Conservation (phyloP, 1,140 invertebrate genomes). For the Sycophila sp. region DNA sequence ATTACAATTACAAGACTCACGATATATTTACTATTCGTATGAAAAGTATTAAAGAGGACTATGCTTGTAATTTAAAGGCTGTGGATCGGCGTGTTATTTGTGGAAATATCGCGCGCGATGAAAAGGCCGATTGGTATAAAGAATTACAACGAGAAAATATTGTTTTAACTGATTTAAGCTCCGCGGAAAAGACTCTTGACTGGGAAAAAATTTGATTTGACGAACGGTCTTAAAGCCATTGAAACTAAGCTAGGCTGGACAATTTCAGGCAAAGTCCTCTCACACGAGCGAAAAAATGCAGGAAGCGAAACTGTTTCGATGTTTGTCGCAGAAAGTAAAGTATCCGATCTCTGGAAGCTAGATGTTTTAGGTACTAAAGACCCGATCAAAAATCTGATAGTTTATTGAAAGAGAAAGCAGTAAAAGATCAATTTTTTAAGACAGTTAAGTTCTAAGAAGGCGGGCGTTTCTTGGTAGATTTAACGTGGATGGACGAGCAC, state of each 20-base stretch:
- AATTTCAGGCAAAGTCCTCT: constrained; percentile 46
- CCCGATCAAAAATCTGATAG: constrained; percentile 43
- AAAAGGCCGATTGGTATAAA: constrained; percentile 22
- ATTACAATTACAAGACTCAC: constrained; percentile 29
- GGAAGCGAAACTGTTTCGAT: constrained; percentile 36
- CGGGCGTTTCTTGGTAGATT: constrained; percentile 48
- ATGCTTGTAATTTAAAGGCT: constrained; percentile 34
- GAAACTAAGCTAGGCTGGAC: constrained; percentile 55
- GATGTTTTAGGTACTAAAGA: constrained; percentile 58
- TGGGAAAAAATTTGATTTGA: constrained; percentile 33
- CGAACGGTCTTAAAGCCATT: constrained; percentile 48
- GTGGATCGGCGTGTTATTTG: constrained; percentile 38
- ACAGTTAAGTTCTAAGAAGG: constrained; percentile 44
- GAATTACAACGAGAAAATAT: constrained; percentile 38
- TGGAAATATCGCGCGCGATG: constrained; percentile 29
- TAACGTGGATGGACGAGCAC: constrained; percentile 51
- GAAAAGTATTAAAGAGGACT: constrained; percentile 28
- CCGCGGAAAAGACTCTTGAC: background rate
- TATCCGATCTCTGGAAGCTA: constrained; percentile 55
- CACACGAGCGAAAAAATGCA: constrained; percentile 4
- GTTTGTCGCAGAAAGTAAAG: constrained; percentile 29
- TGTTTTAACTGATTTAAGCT: constrained; percentile 38
- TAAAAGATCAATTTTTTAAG: constrained; percentile 47
- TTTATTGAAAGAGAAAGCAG: constrained; percentile 35
- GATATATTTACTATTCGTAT: constrained; percentile 32